Base-by-base conservation (phyloP, 2,113 vertebrate genomes). In the Geococcyx californianus region DNA sequence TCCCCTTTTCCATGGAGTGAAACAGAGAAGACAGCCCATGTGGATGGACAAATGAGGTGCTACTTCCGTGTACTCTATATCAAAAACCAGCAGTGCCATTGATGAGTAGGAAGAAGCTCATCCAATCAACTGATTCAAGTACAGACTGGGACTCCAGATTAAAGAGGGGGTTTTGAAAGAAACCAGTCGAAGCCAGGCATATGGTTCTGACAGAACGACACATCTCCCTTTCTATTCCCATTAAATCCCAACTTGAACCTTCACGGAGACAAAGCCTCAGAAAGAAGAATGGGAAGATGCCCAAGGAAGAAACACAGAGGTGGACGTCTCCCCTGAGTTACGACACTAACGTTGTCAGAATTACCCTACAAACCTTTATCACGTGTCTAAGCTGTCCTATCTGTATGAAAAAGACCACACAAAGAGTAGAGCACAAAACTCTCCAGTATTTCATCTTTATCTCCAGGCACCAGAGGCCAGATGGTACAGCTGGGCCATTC, bases 161-260 rank as follows among this genome's bases (percentile, higher is more conserved):
- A 87, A 87, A 95, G 20, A 3, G 9, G 3, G 33, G 23, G 11
- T 89, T 95, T 89, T 87, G 68, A 81, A 91, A 93, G 64, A 15
- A 81, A 38, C 15, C 60, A 74, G 5, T 0, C 38, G 76, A 87
- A 91, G 14, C 6, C 68, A 66, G 31, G 47, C 5, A 51, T 26
- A 4, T 0, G 0, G 28, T 34, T 55, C 36, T 64, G 15, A 66
- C 25, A 76, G 63, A 94, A 49, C 1, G 4, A 59, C 16, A 24
- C 36, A 56, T 25, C n/a, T 94, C 40, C 68, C 25, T 55, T 75
- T 56, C 26, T 59, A 42, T 33, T 68, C 29, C 11, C 42, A 64
- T 15, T 34, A 76, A 60, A 79, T 36, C 8, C 54, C 70, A 90
- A n/a, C 4, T 1, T 52, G 40, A 72, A 54, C n/a, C 18, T 87